A percentile compares a stretch with the other conserved stretches of the same genome.
These are phyloP conservation scores for Cotesia chilonis DNA, from an alignment of 1,140 invertebrate genomes.

Conservation along the genomic window DNA sequence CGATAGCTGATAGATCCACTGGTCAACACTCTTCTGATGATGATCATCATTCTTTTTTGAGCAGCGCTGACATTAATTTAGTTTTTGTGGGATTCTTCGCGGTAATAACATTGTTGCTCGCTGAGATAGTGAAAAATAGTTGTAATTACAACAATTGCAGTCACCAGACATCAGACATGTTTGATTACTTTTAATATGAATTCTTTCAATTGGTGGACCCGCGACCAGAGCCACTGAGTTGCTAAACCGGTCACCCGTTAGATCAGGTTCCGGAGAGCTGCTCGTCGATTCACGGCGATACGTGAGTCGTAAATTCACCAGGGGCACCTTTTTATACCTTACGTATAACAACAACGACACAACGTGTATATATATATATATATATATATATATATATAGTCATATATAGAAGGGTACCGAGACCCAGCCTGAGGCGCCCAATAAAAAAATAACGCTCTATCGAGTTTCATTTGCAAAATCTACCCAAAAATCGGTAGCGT, in stretches of 20 bases:
- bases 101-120: constrained; percentile 47
- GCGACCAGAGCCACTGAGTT: constrained; percentile 1
- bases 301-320: constrained; percentile 53
- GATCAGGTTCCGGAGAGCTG: constrained; percentile 35
- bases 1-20: too few relatives aligned
- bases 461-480: constrained; percentile 60
- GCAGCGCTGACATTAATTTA: constrained; percentile 8
- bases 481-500: constrained; percentile 53
- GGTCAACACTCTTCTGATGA: too few relatives aligned
- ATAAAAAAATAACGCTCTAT: constrained; percentile 38
- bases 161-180: not conserved
- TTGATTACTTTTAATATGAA: constrained; percentile 44
- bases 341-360: constrained; percentile 37
- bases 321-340: constrained; percentile 37
- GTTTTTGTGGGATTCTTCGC: constrained; percentile 49
- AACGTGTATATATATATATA: too few relatives aligned
- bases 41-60: too few relatives aligned
- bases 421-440: not conserved
- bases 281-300: constrained; percentile 19
- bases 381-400: too few relatives aligned
- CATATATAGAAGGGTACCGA: not conserved
- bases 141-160: not conserved
- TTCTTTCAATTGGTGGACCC: constrained; percentile 18
- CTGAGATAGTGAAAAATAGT: constrained; percentile 15
- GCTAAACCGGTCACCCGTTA: constrained; percentile 31